Percentiles rank a stretch among this genome's conserved stretches.
phyloP scores from a whole-genome alignment of 1,140 invertebrate genomes.

The Acromyrmex echinatior region DNA sequence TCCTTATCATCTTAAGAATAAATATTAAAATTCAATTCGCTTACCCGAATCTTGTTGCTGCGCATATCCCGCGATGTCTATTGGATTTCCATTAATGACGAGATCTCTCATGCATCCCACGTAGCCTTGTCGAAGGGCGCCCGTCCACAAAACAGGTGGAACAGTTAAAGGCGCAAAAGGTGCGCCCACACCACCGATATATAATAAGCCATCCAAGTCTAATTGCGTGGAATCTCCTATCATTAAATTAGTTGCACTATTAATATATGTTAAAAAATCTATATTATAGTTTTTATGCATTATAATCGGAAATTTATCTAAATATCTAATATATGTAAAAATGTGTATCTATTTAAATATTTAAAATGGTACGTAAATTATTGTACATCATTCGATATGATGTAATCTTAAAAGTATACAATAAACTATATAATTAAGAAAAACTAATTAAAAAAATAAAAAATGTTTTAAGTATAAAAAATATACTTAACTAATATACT shows the following conservation, averaged over 20 bases:
- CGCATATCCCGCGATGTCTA: conserved; percentile 96
- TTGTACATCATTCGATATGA: not conserved
- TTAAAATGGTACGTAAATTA: not conserved
- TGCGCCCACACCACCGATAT: conserved; percentile 94
- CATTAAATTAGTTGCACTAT: conserved; percentile 73
- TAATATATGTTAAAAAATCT: not conserved
- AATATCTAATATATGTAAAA: not conserved
- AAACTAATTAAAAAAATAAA: not conserved
- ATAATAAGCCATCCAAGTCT: conserved; percentile 95
- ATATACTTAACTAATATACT: too few species aligned
- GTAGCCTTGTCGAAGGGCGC: conserved; percentile 95
- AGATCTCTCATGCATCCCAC: conserved; percentile 98
- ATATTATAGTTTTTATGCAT: not conserved
- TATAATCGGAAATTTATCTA: not conserved
- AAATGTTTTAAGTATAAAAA: not conserved
- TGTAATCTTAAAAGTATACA: not conserved
- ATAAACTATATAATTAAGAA: too few species aligned
- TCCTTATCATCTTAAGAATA: not conserved
- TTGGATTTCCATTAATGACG: conserved; percentile 95
- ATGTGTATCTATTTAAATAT: not conserved
- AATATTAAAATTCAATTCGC: conserved; percentile 36
- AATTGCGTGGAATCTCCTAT: conserved; percentile 94
- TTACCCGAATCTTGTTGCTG: conserved; percentile 96
- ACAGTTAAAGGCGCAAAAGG: conserved; percentile 91
- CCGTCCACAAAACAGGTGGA: conserved; percentile 96